Conservation (phyloP, 2,888 invertebrate genomes). For the Aphidius colemani region DNA sequence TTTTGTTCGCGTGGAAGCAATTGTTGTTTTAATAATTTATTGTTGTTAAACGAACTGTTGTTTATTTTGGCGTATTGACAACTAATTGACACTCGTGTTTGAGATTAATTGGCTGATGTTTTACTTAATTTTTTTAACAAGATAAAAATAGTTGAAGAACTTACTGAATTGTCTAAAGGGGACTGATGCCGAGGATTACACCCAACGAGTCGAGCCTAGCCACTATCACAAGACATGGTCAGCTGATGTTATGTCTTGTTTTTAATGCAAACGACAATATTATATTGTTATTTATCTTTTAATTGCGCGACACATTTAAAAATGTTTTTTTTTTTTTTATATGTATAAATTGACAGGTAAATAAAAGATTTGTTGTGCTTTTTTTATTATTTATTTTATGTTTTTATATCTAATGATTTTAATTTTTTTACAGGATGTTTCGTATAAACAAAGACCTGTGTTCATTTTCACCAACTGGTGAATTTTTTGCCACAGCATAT, state of each 20-base stretch:
- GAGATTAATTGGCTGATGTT: too few relatives aligned
- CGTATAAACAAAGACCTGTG: slow-evolving; percentile 45
- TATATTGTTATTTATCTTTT: not conserved
- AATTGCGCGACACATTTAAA: not conserved
- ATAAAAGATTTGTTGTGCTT: too few relatives aligned
- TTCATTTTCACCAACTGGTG: slow-evolving; percentile 46
- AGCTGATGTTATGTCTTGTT: slow-evolving; percentile 19
- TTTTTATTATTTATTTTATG: too few relatives aligned
- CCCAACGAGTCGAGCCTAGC: slow-evolving; percentile 14
- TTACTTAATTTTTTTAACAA: not conserved
- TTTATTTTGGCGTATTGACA: not conserved
- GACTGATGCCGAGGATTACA: slow-evolving; percentile 20
- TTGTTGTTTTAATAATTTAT: not conserved
- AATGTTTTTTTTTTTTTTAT: too few relatives aligned
- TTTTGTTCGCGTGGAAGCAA: not conserved
- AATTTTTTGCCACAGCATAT: slow-evolving; percentile 46
- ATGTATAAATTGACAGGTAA: too few relatives aligned
- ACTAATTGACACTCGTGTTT: slow-evolving; percentile 8
- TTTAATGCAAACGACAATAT: slow-evolving; percentile 27
- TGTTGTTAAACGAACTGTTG: not conserved
- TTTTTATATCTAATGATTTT: not conserved
- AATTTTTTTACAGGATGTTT: slow-evolving; percentile 29
- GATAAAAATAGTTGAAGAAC: slow-evolving; percentile 16
- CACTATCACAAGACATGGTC: slow-evolving; percentile 26
- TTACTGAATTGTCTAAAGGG: slow-evolving; percentile 20